phyloP scores from a whole-genome alignment of 2,888 invertebrate genomes.

The Bhutanitis thaidina region DNA sequence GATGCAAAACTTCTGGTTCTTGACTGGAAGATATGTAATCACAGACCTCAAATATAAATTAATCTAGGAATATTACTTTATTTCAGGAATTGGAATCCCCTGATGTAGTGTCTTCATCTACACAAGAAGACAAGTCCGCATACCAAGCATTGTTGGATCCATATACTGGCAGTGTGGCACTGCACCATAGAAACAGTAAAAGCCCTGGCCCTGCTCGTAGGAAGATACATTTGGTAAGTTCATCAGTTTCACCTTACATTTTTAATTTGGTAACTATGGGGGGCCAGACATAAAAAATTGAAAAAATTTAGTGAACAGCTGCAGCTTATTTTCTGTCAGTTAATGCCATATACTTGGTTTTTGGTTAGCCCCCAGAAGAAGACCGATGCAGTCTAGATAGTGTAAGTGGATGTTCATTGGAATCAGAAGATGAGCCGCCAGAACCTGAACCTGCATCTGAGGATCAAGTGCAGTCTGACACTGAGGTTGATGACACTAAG shows the following conservation, averaged over 20 bases:
- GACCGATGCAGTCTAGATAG: constrained; percentile 66
- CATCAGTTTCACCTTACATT: too few relatives aligned
- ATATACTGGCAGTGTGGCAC: constrained; percentile 62
- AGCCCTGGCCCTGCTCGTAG: constrained; percentile 40
- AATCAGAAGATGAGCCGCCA: constrained; percentile 61
- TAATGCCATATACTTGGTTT: neutral
- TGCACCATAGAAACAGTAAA: constrained; percentile 42
- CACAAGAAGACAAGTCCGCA: constrained; percentile 60
- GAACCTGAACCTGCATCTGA: constrained; percentile 29
- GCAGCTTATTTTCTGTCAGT: too few relatives aligned
- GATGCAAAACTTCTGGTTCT: too few relatives aligned
- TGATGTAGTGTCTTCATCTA: constrained; percentile 59
- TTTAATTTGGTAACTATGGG: too few relatives aligned
- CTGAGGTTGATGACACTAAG: constrained; percentile 48
- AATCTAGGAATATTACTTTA: too few relatives aligned
- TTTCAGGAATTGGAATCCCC: constrained; percentile 57
- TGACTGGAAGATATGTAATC: too few relatives aligned
- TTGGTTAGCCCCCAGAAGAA: constrained; percentile 52
- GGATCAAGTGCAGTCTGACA: constrained; percentile 23
- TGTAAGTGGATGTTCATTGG: constrained; percentile 58
- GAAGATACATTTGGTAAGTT: constrained; percentile 56
- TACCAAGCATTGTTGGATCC: constrained; percentile 69
- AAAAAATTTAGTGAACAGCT: too few relatives aligned
- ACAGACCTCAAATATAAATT: too few relatives aligned
- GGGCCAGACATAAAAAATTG: too few relatives aligned